Evolutionary conservation across 2,888 invertebrate genomes (phyloP).

Genomic region (Zygaena filipendulae): DNA sequence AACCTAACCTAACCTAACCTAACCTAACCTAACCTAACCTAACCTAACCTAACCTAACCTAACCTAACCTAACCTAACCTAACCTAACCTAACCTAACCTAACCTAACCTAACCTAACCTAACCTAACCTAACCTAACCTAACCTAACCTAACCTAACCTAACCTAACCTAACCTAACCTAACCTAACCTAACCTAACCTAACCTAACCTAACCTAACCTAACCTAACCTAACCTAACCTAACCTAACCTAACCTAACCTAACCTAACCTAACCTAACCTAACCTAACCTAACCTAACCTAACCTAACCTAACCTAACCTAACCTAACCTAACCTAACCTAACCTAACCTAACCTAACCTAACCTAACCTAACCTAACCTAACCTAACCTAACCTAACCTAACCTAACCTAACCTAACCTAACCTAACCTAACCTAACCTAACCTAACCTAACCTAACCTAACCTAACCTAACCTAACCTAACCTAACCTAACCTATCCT

Average conservation of each 20-base stretch:
- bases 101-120: slow-evolving; percentile 7
- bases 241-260: slow-evolving; percentile 10
- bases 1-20: slow-evolving; percentile 12
- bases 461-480: no score
- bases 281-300: slow-evolving; percentile 9
- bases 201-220: slow-evolving; percentile 8
- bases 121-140: slow-evolving; percentile 6
- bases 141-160: slow-evolving; percentile 6
- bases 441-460: no score
- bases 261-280: slow-evolving; percentile 10
- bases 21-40: slow-evolving; percentile 14
- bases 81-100: slow-evolving; percentile 7
- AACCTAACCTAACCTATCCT: no score
- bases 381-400: no score
- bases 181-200: slow-evolving; percentile 6
- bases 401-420: no score
- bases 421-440: no score
- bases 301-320: slow-evolving; percentile 9
- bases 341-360: slow-evolving; percentile 12
- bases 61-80: slow-evolving; percentile 9
- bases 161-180: slow-evolving; percentile 5
- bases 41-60: slow-evolving; percentile 13
- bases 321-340: background rate
- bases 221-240: slow-evolving; percentile 10
- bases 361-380: slow-evolving; percentile 12